phyloP scores from a whole-genome alignment of 2,888 invertebrate species.

The Diaphora mendica region DNA sequence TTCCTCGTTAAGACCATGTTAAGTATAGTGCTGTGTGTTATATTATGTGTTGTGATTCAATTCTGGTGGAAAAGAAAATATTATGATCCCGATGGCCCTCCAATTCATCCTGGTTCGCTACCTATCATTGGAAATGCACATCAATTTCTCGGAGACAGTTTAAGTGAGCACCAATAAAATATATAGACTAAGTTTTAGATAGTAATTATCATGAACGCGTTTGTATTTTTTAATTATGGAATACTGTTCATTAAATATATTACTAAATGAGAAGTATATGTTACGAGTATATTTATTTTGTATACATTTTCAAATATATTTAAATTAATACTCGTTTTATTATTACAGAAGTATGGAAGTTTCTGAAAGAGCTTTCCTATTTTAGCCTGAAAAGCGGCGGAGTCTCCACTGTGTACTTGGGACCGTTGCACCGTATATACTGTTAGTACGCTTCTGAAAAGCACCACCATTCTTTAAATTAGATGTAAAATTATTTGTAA shows the following conservation, averaged over 20 bases:
- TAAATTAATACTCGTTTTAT: background rate
- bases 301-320: background rate
- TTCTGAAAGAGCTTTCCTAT: slow-evolving; percentile 7
- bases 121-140: slow-evolving; percentile 18
- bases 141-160: slow-evolving; percentile 11
- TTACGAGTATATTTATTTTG: too few relatives aligned
- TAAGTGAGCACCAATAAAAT: slow-evolving; percentile 1
- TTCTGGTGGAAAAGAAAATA: slow-evolving; percentile 4
- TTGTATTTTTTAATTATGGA: too few relatives aligned
- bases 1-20: background rate
- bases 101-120: slow-evolving; percentile 6
- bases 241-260: too few relatives aligned
- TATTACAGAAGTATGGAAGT: slow-evolving; percentile 14
- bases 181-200: background rate
- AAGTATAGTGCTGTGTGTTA: background rate
- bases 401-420: slow-evolving; percentile 9
- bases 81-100: background rate
- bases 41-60: background rate
- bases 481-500: background rate
- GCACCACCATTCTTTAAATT: background rate
- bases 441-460: background rate
- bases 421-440: slow-evolving; percentile 10
- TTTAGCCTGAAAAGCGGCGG: slow-evolving; percentile 17
- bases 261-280: too few relatives aligned
- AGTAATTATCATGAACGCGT: background rate